A percentile compares a stretch with the other conserved stretches of the same genome.
phyloP scores from a whole-genome alignment of 2,888 invertebrate species.

The Hirtodrosophila cameraria region DNA sequence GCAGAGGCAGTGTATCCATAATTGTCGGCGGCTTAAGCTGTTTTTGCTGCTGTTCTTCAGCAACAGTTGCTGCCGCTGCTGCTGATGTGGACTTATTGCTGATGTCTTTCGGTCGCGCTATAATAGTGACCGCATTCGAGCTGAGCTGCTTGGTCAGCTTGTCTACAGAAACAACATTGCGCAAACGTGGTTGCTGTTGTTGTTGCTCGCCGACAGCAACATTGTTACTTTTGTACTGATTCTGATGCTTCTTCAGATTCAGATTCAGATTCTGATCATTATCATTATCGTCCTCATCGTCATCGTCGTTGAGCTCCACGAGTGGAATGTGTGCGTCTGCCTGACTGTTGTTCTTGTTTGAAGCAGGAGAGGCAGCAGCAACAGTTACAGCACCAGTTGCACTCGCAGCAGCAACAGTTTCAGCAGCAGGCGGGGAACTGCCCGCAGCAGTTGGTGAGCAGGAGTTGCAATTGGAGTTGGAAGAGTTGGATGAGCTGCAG shows the following conservation, averaged over 20 bases:
- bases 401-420: too few relatives aligned
- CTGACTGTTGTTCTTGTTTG: background rate
- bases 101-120: conserved; percentile 81
- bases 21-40: background rate
- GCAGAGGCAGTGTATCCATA: conserved; percentile 59
- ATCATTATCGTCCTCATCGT: conserved; percentile 55
- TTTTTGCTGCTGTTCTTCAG: conserved; percentile 12
- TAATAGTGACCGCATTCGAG: conserved; percentile 83
- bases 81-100: too few relatives aligned
- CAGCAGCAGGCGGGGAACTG: conserved; percentile 4
- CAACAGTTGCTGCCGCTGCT: conserved; percentile 41
- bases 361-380: too few relatives aligned
- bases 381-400: conserved; percentile 5
- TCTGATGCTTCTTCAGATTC: too few relatives aligned
- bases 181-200: too few relatives aligned
- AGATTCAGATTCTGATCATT: too few relatives aligned
- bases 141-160: conserved; percentile 82
- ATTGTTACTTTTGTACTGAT: too few relatives aligned
- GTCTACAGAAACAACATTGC: conserved; percentile 78
- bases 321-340: conserved; percentile 56
- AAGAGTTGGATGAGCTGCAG: too few relatives aligned
- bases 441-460: conserved; percentile 8
- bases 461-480: background rate
- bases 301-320: conserved; percentile 77
- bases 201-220: too few relatives aligned